Evolutionary conservation across 2,797 vertebrate species (phyloP), one percentile per base, ranked within the genome.

Genomic region (Spheniscus humboldti): DNA sequence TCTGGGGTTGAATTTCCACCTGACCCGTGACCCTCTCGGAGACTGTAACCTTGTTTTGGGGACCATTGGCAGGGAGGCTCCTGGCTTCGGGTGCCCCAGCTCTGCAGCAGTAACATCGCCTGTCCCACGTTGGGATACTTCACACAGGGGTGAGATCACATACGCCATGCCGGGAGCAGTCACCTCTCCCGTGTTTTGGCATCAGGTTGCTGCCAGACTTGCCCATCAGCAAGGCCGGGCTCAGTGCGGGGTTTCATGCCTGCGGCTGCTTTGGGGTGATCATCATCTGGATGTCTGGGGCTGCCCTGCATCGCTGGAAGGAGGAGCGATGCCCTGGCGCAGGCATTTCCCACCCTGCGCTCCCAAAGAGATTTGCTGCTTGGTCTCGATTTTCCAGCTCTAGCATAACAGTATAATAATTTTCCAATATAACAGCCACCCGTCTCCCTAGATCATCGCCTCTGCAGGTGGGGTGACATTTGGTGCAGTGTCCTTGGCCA

Each of bases 21-120:
- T 11, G 56, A 45, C 13, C 52, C 5, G 1, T 4, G 24, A 5
- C 15, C 30, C 15, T 28, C 4, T 33, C 0, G 0, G 52, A 20
- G 56, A 17, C 75, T 35, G 12, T 56, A 22, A 31, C n/a, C 76
- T 41, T 35, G 22, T 39, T 66, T 33, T 56, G 53, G 68, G 84
- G 41, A 20, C 41, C 4, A 0, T 4, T 35, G 37, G 17, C 25
- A 31, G 37, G 48, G 59, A 48, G 24, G 18, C 30, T n/a, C 9
- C 20, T 0, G 8, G 18, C 4, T 9, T 16, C 43, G 19, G 52
- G 24, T 71, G 12, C 7, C 52, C 47, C 82, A 74, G n/a, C 72
- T 67, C 76, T 0, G 5, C 64, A 19, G 56, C 28, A 9, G 24
- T 16, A 4, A 7, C 2, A 0, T 8, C 3, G 2, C 27, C 43